Base-by-base conservation (phyloP, 2,888 invertebrate species). In the Ochlodes sylvanus region DNA sequence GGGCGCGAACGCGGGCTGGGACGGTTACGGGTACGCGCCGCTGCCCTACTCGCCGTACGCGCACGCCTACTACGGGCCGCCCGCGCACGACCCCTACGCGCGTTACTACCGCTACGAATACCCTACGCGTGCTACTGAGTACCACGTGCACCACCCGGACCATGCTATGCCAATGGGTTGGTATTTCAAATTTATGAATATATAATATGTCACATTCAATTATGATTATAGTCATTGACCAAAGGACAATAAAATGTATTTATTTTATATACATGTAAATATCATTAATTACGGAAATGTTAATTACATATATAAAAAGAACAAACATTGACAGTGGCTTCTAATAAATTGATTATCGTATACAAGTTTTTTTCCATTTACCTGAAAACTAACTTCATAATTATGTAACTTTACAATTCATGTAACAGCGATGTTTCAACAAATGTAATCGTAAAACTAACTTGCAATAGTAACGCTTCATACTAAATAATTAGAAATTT, bases 21-120 rank as follows among this genome's bases (percentile, higher is more conserved):
- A 86, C 55, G 84, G 84, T 76, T 87, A 86, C 83, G 79, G 81
- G 79, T 90, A 89, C 80, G 84, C 87, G 84, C 77, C 76, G 71
- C 72, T 77, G 76, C 78, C 79, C 70, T 80, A 81, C 79, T 78
- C 78, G 74, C 79, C 79, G 73, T 79, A 79, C 74, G 76, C 79
- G 73, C 90, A 90, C 75, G 72, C 71, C 69, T 78, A 79, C 77
- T 79, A 79, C 76, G 70, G 78, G 74, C 77, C 79, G 73, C 80
- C 77, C 76, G 76, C 80, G 76, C 92, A 91, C 78, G 91, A 92
- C 75, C 90, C 90, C 70, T 92, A 91, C 80, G 85, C 84, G 74
- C 89, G 90, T 74, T 90, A 91, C 84, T 92, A 91, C 79, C 90
- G 90, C 81, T 90, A 90, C 82, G 90, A 91, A 76, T 92, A 92